These are phyloP conservation scores for Malachius bipustulatus DNA, from an alignment of 2,888 invertebrate genomes.

Conservation along the genomic window DNA sequence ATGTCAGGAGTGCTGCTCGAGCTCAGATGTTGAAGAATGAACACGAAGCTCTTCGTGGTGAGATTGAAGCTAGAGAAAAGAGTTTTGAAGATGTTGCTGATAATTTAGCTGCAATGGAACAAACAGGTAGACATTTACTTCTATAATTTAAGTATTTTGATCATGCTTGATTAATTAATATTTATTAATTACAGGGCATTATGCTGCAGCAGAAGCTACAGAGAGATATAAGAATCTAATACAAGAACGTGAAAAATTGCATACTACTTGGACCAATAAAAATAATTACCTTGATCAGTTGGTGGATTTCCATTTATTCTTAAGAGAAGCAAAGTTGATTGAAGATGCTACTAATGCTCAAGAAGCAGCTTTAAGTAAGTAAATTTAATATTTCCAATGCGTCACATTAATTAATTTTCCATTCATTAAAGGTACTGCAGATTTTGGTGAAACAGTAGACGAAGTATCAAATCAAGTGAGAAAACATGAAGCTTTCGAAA, in stretches of 20 bases:
- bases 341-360: slow-evolving; percentile 81
- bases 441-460: slow-evolving; percentile 70
- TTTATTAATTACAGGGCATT: slow-evolving; percentile 47
- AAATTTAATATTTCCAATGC: slow-evolving; percentile 2
- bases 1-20: slow-evolving; percentile 67
- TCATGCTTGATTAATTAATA: slow-evolving; percentile 5
- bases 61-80: slow-evolving; percentile 81
- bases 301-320: slow-evolving; percentile 87
- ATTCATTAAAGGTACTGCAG: slow-evolving; percentile 40
- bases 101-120: slow-evolving; percentile 71
- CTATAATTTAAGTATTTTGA: slow-evolving; percentile 1
- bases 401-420: background rate
- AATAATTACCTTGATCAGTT: slow-evolving; percentile 82
- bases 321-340: slow-evolving; percentile 85
- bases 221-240: slow-evolving; percentile 67
- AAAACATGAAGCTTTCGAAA: slow-evolving; percentile 92
- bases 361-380: slow-evolving; percentile 57
- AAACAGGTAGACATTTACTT: slow-evolving; percentile 39
- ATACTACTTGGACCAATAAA: slow-evolving; percentile 78
- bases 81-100: slow-evolving; percentile 64
- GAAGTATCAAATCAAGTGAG: slow-evolving; percentile 82
- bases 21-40: slow-evolving; percentile 75
- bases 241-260: slow-evolving; percentile 66
- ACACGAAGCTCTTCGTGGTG: slow-evolving; percentile 68
- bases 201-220: slow-evolving; percentile 64